Evolutionary conservation across 2,888 invertebrate species (phyloP).

Genomic region (Synanthedon andrenaeformis): DNA sequence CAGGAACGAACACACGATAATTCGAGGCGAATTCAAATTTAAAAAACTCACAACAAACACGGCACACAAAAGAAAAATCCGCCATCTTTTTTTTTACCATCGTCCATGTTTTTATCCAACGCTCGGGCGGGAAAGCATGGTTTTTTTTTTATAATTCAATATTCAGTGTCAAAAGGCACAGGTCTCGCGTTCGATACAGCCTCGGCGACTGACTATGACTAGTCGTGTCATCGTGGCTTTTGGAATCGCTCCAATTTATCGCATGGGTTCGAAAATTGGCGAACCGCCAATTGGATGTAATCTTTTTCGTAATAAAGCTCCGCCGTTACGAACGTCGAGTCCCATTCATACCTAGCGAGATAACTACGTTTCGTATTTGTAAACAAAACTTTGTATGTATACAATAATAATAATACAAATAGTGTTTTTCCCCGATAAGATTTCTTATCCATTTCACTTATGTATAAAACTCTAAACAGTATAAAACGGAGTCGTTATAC

Average conservation of each 20-base stretch:
- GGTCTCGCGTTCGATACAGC: slow-evolving; percentile 24
- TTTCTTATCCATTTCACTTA: no score
- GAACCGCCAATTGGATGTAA: slow-evolving; percentile 25
- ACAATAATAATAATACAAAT: slow-evolving; percentile 14
- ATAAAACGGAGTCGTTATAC: no score
- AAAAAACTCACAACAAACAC: slow-evolving; percentile 14
- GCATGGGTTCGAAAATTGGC: slow-evolving; percentile 28
- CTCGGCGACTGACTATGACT: slow-evolving; percentile 30
- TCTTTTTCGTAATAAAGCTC: slow-evolving; percentile 12
- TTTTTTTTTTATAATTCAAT: slow-evolving; percentile 18
- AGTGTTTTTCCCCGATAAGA: not conserved
- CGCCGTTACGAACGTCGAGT: slow-evolving; percentile 12
- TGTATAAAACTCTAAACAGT: no score
- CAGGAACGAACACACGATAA: slow-evolving; percentile 13
- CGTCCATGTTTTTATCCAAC: slow-evolving; percentile 51
- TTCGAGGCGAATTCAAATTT: slow-evolving; percentile 10
- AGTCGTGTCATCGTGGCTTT: slow-evolving; percentile 28
- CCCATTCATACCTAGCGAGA: slow-evolving; percentile 32
- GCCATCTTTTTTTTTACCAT: slow-evolving; percentile 20
- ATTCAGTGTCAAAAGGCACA: slow-evolving; percentile 17
- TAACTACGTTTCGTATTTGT: slow-evolving; percentile 47
- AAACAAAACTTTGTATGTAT: slow-evolving; percentile 37
- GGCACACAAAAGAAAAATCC: slow-evolving; percentile 23
- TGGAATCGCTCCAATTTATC: slow-evolving; percentile 36
- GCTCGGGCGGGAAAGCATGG: slow-evolving; percentile 46